Evolutionary conservation across 2,888 invertebrate species (phyloP), one percentile per base, ranked within the genome.

Genomic region (Patella depressa): DNA sequence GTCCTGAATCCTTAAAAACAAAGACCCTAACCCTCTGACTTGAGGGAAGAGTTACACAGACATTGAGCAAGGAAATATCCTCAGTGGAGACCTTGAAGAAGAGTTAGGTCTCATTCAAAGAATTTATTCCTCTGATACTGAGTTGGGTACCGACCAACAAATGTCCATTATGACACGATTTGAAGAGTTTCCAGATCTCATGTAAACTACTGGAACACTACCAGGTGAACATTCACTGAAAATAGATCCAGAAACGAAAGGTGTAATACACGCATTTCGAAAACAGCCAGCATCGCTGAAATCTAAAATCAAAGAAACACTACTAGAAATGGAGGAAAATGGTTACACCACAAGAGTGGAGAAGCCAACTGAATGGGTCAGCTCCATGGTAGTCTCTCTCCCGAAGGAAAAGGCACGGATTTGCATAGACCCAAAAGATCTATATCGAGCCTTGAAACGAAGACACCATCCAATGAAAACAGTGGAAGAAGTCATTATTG

Each of bases 351-450:
- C 81, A 24, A 76, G 74, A 29, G 83, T 81, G 12, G 45, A 78
- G 11, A 73, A 81, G 45, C 84, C 85, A 53, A 84, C 84, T 14
- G 81, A 85, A 75, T 83, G 84, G 83, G 83, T 85, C 24, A 82
- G 82, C 71, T 82, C 82, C 3, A 85, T 84, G 83, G 83, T 80
- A 11, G 81, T 83, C 2, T 75, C 80, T 4, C 34, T 79, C 11
- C 70, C 73, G 59, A 80, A 81, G 24, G 82, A 81, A 70, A 85
- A 85, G 69, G 74, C 85, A 17, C 74, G 82, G 12, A 83, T 84
- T 14, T 85, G 84, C 57, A 74, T 84, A 14, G 81, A 85, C 72
- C 84, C 82, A 2, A 79, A 75, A 17, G 83, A 84, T 65, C 34
- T 85, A 14, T 84, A 83, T 76, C 79, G 79, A 72, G 80, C 78